Conservation (phyloP, 2,113 vertebrate species). For the Sander lucioperca region DNA sequence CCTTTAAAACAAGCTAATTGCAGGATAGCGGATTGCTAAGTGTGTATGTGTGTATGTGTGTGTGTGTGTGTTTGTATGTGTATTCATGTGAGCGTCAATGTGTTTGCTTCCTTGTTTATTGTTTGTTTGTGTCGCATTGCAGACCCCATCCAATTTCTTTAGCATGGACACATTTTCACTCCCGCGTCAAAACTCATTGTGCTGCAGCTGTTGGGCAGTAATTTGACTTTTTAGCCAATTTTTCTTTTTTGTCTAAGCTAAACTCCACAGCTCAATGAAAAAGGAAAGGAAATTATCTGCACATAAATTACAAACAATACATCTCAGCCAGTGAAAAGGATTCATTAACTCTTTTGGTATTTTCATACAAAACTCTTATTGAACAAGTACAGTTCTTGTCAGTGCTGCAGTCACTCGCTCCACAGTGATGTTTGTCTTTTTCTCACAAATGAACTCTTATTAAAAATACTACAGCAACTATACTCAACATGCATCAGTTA, state of each 20-base stretch:
- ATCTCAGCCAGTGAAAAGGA: conserved; percentile 10
- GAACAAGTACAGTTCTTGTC: neutral
- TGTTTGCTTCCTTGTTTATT: conserved; percentile 75
- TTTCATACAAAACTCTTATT: neutral
- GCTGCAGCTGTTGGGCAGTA: conserved; percentile 68
- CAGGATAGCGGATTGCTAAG: conserved; percentile 58
- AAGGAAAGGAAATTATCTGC: conserved; percentile 26
- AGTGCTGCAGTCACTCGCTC: conserved; percentile 22
- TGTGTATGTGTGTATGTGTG: conserved; percentile 5
- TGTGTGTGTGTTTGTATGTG: conserved; percentile 16
- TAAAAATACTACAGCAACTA: neutral
- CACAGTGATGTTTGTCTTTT: neutral
- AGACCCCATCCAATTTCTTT: conserved; percentile 72
- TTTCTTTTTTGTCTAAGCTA: conserved; percentile 1
- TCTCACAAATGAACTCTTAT: neutral
- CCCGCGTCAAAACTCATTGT: conserved; percentile 56
- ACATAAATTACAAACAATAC: conserved; percentile 20
- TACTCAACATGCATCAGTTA: neutral
- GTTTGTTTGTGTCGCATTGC: conserved; percentile 76
- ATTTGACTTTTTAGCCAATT: conserved; percentile 61
- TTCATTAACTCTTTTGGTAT: neutral
- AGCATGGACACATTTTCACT: conserved; percentile 73
- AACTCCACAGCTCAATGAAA: conserved; percentile 16
- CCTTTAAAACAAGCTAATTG: conserved; percentile 85
- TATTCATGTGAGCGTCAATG: conserved; percentile 30